A percentile compares a stretch with the other conserved stretches of the same genome.
Evolutionary conservation across 2,113 vertebrate genomes (phyloP).

Genomic region (Platysternon megacephalum): DNA sequence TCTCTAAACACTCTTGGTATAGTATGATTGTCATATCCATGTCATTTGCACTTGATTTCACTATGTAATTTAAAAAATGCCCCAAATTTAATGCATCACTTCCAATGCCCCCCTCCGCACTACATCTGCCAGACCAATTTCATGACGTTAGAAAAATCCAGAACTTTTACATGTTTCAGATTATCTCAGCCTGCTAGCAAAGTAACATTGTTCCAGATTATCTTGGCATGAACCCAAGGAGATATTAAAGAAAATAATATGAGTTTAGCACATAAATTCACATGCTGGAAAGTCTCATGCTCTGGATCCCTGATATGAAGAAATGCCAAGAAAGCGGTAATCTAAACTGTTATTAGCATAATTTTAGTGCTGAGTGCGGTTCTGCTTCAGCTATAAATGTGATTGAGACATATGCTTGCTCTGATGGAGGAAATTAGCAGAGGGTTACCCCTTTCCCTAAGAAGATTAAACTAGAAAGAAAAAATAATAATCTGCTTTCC

Average conservation of each 20-base stretch:
- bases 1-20: neutral
- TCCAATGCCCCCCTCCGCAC: neutral
- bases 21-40: neutral
- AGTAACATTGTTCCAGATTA: accelerated
- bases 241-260: constrained; percentile 45
- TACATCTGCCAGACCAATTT: neutral
- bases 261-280: constrained; percentile 39
- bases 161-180: neutral
- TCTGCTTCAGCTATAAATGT: constrained; percentile 75
- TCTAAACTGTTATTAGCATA: constrained; percentile 69
- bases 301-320: constrained; percentile 56
- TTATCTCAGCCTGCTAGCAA: neutral
- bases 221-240: neutral
- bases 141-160: neutral
- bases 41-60: neutral
- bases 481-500: constrained; percentile 69
- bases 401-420: constrained; percentile 75
- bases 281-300: constrained; percentile 22
- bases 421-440: constrained; percentile 77
- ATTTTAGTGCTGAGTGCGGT: constrained; percentile 65
- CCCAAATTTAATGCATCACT: neutral
- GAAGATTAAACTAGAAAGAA: constrained; percentile 72
- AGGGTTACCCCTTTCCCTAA: constrained; percentile 73
- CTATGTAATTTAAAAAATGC: neutral
- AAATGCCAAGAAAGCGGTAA: constrained; percentile 60